Conservation (phyloP, 1,140 invertebrate species). For the Paraescarpia echinospica region DNA sequence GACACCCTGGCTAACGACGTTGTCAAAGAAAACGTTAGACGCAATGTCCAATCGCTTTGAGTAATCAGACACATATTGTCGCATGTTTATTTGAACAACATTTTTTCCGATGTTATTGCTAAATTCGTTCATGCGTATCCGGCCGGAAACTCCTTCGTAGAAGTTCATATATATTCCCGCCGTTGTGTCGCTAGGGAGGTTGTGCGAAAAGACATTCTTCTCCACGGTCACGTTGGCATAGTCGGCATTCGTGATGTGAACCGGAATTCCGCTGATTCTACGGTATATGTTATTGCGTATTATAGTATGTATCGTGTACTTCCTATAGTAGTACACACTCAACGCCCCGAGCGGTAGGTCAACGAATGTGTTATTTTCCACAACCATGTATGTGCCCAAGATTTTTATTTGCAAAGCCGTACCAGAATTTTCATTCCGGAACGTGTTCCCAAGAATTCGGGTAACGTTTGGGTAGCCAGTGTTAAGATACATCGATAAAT, state of each 20-base stretch:
- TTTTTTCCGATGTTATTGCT: not conserved
- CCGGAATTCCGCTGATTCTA: not conserved
- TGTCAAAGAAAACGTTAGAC: not conserved
- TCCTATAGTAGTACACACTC: not conserved
- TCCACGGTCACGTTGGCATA: not conserved
- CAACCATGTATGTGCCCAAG: not conserved
- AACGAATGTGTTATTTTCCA: not conserved
- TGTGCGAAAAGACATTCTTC: not conserved
- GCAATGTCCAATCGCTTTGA: not conserved
- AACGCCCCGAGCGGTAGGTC: not conserved
- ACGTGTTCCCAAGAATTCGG: not conserved
- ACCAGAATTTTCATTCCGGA: not conserved
- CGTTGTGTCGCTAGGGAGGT: not conserved
- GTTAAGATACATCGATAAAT: not conserved
- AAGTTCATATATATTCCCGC: not conserved
- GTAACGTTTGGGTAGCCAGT: not conserved
- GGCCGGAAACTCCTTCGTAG: not conserved
- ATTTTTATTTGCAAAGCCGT: not conserved
- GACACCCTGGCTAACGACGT: not conserved
- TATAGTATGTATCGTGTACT: not conserved
- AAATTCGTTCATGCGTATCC: not conserved
- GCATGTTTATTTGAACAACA: not conserved
- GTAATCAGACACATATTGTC: not conserved
- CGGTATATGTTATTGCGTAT: not conserved
- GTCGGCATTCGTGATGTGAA: not conserved